Evolutionary conservation across 2,888 invertebrate genomes (phyloP), one percentile per base, ranked within the genome.

Genomic region (Xylota sylvarum): DNA sequence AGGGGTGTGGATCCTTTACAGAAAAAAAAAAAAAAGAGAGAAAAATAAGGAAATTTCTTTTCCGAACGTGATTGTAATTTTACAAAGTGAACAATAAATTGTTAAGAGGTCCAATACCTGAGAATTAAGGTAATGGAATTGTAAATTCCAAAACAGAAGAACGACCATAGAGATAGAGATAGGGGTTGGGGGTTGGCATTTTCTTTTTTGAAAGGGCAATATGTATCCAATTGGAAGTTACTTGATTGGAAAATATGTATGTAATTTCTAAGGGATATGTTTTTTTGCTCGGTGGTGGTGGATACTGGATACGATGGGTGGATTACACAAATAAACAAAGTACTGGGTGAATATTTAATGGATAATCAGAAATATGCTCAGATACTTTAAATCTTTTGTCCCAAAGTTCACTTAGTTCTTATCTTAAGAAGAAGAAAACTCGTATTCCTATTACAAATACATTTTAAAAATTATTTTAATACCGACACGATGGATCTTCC

Each of bases 71-170:
- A 86, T 86, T 82, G 82, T 86, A 86, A 86, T 86, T 73, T 86
- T 55, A 86, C 82, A 86, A 86, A 86, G 82, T 86, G 86, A 86
- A 86, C 86, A 86, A 86, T 86, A 86, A 86, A 86, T 86, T 86
- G 77, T 77, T 86, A 72, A 73, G 60, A 80, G 67, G 67, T 60
- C 60, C 82, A 69, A 77, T 84, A 69, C 60, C 78, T 77, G 46
- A 60, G 62, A 81, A 86, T 77, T 86, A 73, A 72, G 86, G 77
- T 86, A 78, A 86, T 86, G 67, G 86, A 65, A 73, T 73, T 86
- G 77, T 82, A 86, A 86, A 82, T 82, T 81, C 46, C 48, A 56
- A 48, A 76, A 58, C 19, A 62, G 9, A 69, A 52, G 30, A 30
- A 35, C 50, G 19, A 35, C 12, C 40, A 10, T 3, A 4, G 3